These are phyloP conservation scores for Asbolus verrucosus DNA, from an alignment of 1,140 invertebrate species.

Conservation along the genomic window DNA sequence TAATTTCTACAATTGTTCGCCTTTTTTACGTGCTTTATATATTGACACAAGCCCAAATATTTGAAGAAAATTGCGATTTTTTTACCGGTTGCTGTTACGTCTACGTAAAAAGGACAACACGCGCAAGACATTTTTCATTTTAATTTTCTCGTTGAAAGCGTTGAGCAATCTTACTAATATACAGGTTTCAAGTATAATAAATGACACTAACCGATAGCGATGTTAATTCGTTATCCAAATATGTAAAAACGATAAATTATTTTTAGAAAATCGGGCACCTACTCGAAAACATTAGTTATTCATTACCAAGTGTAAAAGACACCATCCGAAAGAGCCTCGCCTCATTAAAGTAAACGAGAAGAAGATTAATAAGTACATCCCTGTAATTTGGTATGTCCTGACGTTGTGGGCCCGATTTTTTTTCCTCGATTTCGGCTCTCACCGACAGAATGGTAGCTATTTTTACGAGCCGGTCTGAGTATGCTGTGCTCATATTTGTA, in stretches of 20 bases:
- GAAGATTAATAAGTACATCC: constrained; percentile 23
- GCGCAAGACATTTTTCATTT: too few species aligned
- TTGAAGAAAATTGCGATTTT: too few species aligned
- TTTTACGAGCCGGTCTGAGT: constrained; percentile 37
- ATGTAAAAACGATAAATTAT: not conserved
- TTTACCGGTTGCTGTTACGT: too few species aligned
- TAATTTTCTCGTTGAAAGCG: too few species aligned
- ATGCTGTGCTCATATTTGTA: constrained; percentile 21
- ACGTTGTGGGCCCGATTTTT: constrained; percentile 19
- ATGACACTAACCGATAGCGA: not conserved
- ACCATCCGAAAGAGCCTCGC: constrained; percentile 1
- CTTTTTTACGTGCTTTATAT: too few species aligned
- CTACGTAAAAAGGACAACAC: too few species aligned
- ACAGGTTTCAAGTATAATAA: not conserved
- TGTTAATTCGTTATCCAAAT: constrained; percentile 8
- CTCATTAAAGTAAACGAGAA: constrained; percentile 15
- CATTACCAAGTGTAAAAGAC: constrained; percentile 15
- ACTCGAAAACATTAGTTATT: not conserved
- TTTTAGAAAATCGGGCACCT: not conserved
- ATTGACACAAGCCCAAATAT: too few species aligned
- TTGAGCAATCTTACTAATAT: too few species aligned
- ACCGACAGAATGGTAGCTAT: constrained; percentile 37
- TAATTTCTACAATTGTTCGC: too few species aligned
- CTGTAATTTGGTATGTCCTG: constrained; percentile 27
- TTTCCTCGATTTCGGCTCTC: constrained; percentile 1